Percentiles rank a stretch among this genome's conserved stretches.
Conservation (phyloP, 1,140 invertebrate species). For the Saccostrea cuccullata region DNA sequence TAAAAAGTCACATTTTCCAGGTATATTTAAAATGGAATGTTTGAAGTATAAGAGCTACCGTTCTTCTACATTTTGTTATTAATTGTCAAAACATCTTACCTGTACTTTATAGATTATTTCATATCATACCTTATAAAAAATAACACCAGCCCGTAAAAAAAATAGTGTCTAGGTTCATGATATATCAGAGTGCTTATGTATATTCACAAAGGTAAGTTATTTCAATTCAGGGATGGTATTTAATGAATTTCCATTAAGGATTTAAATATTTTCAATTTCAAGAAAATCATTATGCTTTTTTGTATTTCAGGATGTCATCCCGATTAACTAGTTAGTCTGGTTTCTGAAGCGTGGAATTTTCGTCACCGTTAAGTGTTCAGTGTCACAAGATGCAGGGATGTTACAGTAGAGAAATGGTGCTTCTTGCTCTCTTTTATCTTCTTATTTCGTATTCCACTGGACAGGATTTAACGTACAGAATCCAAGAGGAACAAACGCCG, state of each 20-base stretch:
- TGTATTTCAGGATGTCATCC: conserved; percentile 25
- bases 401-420: neutral
- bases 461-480: conserved; percentile 57
- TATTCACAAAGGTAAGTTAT: conserved; percentile 28
- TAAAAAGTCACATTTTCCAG: conserved; percentile 26
- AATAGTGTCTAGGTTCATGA: conserved; percentile 13
- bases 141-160: neutral
- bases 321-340: neutral
- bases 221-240: neutral
- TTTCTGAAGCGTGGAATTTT: conserved; percentile 3
- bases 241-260: conserved; percentile 35
- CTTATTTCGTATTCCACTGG: neutral
- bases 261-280: conserved; percentile 20
- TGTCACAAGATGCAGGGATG: conserved; percentile 6
- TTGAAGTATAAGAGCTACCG: conserved; percentile 14
- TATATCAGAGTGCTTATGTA: neutral
- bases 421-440: neutral
- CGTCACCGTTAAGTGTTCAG: conserved; percentile 24
- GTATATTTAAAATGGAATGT: conserved; percentile 29
- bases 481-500: conserved; percentile 55
- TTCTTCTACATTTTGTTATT: conserved; percentile 2
- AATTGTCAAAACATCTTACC: neutral
- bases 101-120: conserved; percentile 5
- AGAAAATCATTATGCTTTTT: conserved; percentile 4
- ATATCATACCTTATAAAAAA: conserved; percentile 25